phyloP scores from a whole-genome alignment of 1,140 invertebrate genomes.

The Drosophila neocordata region DNA sequence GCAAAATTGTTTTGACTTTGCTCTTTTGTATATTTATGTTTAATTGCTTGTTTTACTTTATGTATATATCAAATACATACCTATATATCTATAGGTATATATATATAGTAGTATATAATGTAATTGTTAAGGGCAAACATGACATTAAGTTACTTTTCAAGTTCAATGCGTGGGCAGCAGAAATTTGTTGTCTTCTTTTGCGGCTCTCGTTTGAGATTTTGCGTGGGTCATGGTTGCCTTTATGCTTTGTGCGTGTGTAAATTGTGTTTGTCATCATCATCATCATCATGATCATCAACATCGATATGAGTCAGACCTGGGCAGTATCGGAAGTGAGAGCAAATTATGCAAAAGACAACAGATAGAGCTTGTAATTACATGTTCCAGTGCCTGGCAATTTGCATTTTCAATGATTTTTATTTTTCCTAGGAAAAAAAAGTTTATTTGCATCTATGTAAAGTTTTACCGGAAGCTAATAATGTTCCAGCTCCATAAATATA shows the following conservation, averaged over 20 bases:
- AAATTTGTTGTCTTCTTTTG: constrained; percentile 32
- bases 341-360: not conserved
- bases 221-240: constrained; percentile 71
- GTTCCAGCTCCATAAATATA: too few relatives aligned
- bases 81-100: too few relatives aligned
- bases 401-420: too few relatives aligned
- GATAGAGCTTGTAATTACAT: not conserved
- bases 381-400: too few relatives aligned
- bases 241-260: constrained; percentile 34
- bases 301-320: constrained; percentile 61
- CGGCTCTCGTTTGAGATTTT: constrained; percentile 48
- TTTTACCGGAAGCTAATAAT: too few relatives aligned
- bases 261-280: constrained; percentile 60
- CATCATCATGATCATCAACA: not conserved
- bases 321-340: constrained; percentile 47
- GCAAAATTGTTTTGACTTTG: constrained; percentile 49
- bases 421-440: too few relatives aligned
- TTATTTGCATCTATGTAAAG: too few relatives aligned
- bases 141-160: constrained; percentile 49
- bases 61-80: too few relatives aligned
- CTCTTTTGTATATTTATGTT: constrained; percentile 39
- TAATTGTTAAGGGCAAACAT: constrained; percentile 56
- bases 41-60: constrained; percentile 50
- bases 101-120: constrained; percentile 15
- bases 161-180: constrained; percentile 65